These are phyloP conservation scores for Ctenodactylus gundi DNA, from an alignment of 2,113 vertebrate genomes.

Conservation along the genomic window DNA sequence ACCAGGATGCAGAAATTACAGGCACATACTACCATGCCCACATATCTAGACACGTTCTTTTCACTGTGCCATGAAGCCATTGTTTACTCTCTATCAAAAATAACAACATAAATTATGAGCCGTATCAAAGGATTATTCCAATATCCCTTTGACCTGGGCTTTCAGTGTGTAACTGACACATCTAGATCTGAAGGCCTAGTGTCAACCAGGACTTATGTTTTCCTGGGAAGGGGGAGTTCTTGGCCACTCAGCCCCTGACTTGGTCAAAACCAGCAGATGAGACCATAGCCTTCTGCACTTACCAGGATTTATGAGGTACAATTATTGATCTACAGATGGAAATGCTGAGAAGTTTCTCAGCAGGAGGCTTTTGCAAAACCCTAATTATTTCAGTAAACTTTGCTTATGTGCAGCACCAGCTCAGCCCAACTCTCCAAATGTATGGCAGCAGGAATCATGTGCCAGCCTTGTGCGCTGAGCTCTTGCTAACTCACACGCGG, in stretches of 20 bases:
- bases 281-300: neutral
- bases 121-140: neutral
- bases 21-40: neutral
- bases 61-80: neutral
- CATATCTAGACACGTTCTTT: neutral
- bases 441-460: neutral
- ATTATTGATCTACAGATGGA: neutral
- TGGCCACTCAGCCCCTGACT: neutral
- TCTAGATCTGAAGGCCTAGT: neutral
- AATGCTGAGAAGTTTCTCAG: neutral
- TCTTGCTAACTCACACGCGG: conserved; percentile 29
- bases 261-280: neutral
- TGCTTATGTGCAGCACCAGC: neutral
- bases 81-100: neutral
- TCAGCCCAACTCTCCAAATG: neutral
- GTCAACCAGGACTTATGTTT: neutral
- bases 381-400: neutral
- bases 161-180: neutral
- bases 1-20: neutral
- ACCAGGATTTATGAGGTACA: neutral
- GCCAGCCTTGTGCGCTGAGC: neutral
- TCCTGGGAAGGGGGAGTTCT: neutral
- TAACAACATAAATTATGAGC: neutral
- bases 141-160: neutral
- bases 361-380: neutral